These are phyloP conservation scores for Pantala flavescens DNA, from an alignment of 1,140 invertebrate species.

Conservation along the genomic window DNA sequence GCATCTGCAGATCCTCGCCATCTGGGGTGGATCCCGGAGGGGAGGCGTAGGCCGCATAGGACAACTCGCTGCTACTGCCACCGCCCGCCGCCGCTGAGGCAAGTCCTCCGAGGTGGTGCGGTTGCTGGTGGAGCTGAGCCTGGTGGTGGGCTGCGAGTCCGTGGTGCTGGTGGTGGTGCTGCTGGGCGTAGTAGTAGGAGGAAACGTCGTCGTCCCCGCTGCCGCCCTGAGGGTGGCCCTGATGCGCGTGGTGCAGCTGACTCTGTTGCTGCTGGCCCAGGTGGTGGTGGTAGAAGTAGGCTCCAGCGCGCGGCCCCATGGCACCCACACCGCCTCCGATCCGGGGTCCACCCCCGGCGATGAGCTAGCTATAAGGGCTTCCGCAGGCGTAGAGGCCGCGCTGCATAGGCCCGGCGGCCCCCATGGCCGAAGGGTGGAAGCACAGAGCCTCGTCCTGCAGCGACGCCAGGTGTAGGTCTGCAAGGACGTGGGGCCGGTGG, in stretches of 20 bases:
- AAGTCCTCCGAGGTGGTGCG: background rate
- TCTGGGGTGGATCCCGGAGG: conserved; percentile 1
- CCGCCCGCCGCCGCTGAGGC: background rate
- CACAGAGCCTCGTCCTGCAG: conserved; percentile 38
- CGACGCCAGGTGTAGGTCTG: conserved; percentile 39
- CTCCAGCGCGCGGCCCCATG: background rate
- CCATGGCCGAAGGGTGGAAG: conserved; percentile 38
- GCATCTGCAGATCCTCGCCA: conserved; percentile 1
- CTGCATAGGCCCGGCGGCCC: conserved; percentile 37
- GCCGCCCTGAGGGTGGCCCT: background rate
- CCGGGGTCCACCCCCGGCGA: conserved; percentile 15
- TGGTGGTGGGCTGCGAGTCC: background rate
- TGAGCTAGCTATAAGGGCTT: conserved; percentile 37
- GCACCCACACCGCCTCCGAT: background rate
- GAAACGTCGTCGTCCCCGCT: background rate
- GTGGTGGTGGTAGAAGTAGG: conserved; percentile 7
- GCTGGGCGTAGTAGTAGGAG: background rate
- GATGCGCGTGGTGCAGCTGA: background rate
- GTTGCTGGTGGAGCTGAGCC: background rate
- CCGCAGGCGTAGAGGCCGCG: conserved; percentile 38
- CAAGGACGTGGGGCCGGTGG: conserved; percentile 20
- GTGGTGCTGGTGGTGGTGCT: background rate
- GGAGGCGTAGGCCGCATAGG: background rate
- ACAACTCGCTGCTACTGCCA: background rate
- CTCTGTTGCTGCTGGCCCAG: conserved; percentile 1